Base-by-base conservation (phyloP, 2,113 vertebrate genomes). In the Sphaerodactylus townsendi region DNA sequence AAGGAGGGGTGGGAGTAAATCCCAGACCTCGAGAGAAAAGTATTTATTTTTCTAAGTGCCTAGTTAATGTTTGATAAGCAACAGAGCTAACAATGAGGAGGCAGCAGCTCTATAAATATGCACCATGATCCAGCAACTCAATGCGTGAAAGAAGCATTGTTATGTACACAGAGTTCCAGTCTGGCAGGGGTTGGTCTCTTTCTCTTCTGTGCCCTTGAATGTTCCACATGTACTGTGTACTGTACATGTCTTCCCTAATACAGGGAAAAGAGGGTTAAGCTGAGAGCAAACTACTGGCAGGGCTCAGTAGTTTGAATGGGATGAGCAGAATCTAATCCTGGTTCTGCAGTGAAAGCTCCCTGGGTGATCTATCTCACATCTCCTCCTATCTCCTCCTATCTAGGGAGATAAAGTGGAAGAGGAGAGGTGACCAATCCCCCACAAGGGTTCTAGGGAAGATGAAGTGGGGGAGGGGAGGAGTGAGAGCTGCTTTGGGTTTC, bases 1-100 rank as follows among this genome's bases (percentile, higher is more conserved):
- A 33, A 68, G n/a, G 48, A 48, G 21, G 37, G 33, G 14, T 85
- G 71, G 77, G 85, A 80, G 19, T 71, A 89, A 81, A 9, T 72
- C 14, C 14, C 75, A 79, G 78, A 37, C 25, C 11, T 77, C 46
- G 50, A 50, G 65, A 64, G 33, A 0, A 0, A 2, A 37, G 59
- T 59, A 33, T 17, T 70, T 76, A 19, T 21, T 72, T 39, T 77
- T 68, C 10, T 5, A 56, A 70, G 35, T 30, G 44, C 35, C 28
- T 25, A 39, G 39, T 15, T 53, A 59, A 13, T 71, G 46, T 70
- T 56, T 77, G 21, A 46, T 62, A 82, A 64, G 39, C 28, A 35
- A 35, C 19, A 10, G 35, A 71, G 65, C 21, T 62, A 70, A 77
- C 77, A 70, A 30, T 68, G 48, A 15, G 17, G 5, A 77, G 19